Conservation (phyloP, 23 tunicate species). For the Halocynthia roretzi region DNA sequence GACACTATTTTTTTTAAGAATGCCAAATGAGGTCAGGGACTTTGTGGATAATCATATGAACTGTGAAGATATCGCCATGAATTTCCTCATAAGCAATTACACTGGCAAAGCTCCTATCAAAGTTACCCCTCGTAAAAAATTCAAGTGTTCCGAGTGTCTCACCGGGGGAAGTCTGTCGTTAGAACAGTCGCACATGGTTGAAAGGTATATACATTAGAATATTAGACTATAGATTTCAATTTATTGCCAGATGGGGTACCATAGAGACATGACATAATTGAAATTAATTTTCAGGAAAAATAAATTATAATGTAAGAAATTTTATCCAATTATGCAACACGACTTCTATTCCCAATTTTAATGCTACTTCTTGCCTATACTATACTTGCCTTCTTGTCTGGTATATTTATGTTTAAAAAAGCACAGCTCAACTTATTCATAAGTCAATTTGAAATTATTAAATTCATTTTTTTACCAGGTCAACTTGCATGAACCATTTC, state of each 20-base stretch:
- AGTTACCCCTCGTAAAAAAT: conserved; percentile 96
- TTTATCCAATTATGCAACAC: too few species aligned
- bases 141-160: conserved; percentile 69
- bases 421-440: too few species aligned
- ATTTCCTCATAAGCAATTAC: conserved; percentile 64
- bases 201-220: conserved; percentile 25
- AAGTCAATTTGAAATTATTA: too few species aligned
- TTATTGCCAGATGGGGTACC: too few species aligned
- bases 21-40: conserved; percentile 77
- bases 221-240: too few species aligned
- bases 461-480: conserved; percentile 14
- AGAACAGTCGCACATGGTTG: conserved; percentile 95
- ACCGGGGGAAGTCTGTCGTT: conserved; percentile 74
- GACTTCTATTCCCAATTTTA: too few species aligned
- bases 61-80: conserved; percentile 97
- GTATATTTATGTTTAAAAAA: too few species aligned
- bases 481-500: conserved; percentile 76
- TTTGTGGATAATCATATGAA: conserved; percentile 97
- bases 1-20: conserved; percentile 11
- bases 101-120: conserved; percentile 97
- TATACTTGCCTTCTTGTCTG: too few species aligned
- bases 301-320: too few species aligned
- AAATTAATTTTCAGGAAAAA: too few species aligned
- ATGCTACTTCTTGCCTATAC: too few species aligned
- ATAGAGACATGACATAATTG: too few species aligned